phyloP scores from a whole-genome alignment of 1,140 invertebrate species.

The Octopus sinensis region DNA sequence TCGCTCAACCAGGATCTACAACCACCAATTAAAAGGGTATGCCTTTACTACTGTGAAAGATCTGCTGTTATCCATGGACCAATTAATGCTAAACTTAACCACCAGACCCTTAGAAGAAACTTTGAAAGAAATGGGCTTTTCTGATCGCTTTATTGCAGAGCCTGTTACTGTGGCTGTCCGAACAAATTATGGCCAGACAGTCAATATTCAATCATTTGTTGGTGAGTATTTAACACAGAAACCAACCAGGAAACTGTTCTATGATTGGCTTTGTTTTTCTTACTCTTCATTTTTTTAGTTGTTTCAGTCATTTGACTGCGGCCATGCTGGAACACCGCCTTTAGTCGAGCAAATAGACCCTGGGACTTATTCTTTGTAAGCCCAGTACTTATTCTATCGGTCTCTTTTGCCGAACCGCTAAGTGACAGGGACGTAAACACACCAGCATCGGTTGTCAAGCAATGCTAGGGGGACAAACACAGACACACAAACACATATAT shows the following conservation, averaged over 20 bases:
- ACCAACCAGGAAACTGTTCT: too few relatives aligned
- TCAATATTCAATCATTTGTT: slow-evolving; percentile 65
- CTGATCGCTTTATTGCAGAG: slow-evolving; percentile 62
- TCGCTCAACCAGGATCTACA: slow-evolving; percentile 61
- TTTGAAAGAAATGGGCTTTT: slow-evolving; percentile 58
- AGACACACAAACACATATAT: too few relatives aligned
- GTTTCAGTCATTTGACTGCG: too few relatives aligned
- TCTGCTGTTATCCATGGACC: slow-evolving; percentile 62
- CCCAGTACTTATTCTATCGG: too few relatives aligned
- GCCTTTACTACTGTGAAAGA: slow-evolving; percentile 61
- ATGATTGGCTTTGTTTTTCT: background rate
- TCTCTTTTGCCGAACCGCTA: too few relatives aligned
- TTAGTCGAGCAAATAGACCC: too few relatives aligned
- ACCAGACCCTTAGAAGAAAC: slow-evolving; percentile 54
- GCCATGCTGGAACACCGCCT: too few relatives aligned
- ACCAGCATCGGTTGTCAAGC: too few relatives aligned
- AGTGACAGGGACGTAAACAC: too few relatives aligned
- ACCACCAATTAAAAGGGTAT: slow-evolving; percentile 60
- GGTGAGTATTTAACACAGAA: slow-evolving; percentile 52
- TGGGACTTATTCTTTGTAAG: too few relatives aligned
- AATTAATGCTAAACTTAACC: slow-evolving; percentile 60
- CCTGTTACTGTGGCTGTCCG: slow-evolving; percentile 61
- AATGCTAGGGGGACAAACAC: too few relatives aligned
- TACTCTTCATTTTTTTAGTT: background rate
- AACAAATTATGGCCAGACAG: slow-evolving; percentile 68